phyloP scores from a whole-genome alignment of 1,140 invertebrate species.

The Pseudomyrmex dendroicus region DNA sequence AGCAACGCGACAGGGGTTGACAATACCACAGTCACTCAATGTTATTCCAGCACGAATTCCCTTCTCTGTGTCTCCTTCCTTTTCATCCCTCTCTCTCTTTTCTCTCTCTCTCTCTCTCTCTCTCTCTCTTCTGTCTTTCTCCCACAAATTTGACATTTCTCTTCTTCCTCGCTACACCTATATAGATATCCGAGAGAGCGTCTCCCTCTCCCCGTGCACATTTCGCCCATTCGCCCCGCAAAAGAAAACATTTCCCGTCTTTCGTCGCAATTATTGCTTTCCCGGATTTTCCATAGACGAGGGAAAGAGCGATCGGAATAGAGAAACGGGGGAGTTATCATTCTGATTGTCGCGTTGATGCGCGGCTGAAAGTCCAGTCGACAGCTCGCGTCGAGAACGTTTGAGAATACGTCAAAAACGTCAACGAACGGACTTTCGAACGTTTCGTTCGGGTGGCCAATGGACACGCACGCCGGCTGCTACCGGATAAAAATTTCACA shows the following conservation, averaged over 20 bases:
- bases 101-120: background rate
- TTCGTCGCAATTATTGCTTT: slow-evolving; percentile 76
- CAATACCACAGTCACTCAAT: slow-evolving; percentile 82
- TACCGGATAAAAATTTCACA: background rate
- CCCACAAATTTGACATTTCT: too few species aligned
- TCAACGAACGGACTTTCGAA: background rate
- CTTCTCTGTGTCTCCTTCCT: background rate
- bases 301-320: slow-evolving; percentile 25
- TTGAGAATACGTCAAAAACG: background rate
- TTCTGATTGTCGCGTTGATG: slow-evolving; percentile 49
- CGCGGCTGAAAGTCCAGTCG: slow-evolving; percentile 43
- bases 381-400: slow-evolving; percentile 11
- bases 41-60: slow-evolving; percentile 82
- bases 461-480: too few species aligned
- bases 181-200: slow-evolving; percentile 40
- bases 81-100: background rate
- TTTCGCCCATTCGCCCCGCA: slow-evolving; percentile 73
- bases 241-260: slow-evolving; percentile 78
- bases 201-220: slow-evolving; percentile 54
- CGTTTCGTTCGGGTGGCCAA: background rate
- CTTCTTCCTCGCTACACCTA: slow-evolving; percentile 10
- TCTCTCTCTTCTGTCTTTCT: slow-evolving; percentile 39
- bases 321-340: slow-evolving; percentile 20
- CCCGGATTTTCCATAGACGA: slow-evolving; percentile 71
- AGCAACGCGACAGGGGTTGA: slow-evolving; percentile 76